Base-by-base conservation (phyloP, 2,888 invertebrate genomes). In the Cerceris rybyensis region DNA sequence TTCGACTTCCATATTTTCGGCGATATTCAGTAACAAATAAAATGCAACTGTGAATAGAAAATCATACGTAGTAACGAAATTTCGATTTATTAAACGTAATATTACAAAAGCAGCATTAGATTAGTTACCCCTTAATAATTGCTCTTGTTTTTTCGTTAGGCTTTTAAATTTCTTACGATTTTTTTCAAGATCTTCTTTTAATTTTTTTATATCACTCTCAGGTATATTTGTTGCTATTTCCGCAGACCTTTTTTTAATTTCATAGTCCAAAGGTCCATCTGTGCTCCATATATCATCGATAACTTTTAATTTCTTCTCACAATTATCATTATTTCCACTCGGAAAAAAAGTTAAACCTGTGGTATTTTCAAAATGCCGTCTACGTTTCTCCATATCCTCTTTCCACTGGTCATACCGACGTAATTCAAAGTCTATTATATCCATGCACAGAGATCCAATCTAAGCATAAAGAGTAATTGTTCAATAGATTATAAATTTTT, bases 361-460 rank as follows among this genome's bases (percentile, higher is more conserved):
- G 28, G 90, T 93, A 16, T 92, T 93, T 89, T 90, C 93, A 82
- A 89, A 93, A 77, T 91, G 92, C 63, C 90, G 92, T 81, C 93
- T 93, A 79, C 94, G 93, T 66, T 94, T 94, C 82, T 95, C 95
- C 88, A 95, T 92, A 83, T 96, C 95, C 65, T 96, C 96, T 89
- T 96, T 96, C 98, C 98, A 98, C 86, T 97, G 96, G 88, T 98
- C 98, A 93, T 98, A 98, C 81, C 99, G 95, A 87, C 96, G 96
- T 67, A 99, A 93, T 93, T 99, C 99, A 93, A 97, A 97, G 90
- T 99, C 98, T 82, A 99, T 96, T 68, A 99, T 97, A 93, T 98
- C 98, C 96, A 99, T 98, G 90, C 98, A 98, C 73, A 99, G 94
- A 0, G 99, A 98, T 60, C 99, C 99, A 91, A 98, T 98, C 95